These are phyloP conservation scores for Chlorops oryzae DNA, from an alignment of 1,140 invertebrate genomes.

Conservation along the genomic window DNA sequence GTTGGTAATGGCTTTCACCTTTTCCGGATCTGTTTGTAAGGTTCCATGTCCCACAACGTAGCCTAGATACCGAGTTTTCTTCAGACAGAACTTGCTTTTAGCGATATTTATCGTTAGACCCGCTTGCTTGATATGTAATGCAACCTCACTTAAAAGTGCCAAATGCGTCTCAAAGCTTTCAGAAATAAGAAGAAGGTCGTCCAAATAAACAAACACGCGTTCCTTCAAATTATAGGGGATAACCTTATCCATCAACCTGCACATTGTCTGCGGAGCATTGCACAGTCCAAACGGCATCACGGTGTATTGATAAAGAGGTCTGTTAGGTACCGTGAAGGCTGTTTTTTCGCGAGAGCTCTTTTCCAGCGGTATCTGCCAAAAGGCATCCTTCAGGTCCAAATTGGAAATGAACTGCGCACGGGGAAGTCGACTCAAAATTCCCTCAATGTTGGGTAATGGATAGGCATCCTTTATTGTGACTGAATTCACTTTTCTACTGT, in stretches of 20 bases:
- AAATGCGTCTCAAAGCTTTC: slow-evolving; percentile 11
- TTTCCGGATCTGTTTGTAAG: slow-evolving; percentile 34
- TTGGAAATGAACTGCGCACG: not conserved
- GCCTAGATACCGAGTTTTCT: slow-evolving; percentile 42
- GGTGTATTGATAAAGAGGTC: not conserved
- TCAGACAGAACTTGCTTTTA: not conserved
- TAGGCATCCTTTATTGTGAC: too few relatives aligned
- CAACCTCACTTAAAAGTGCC: slow-evolving; percentile 17
- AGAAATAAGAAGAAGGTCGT: not conserved
- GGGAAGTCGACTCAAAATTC: not conserved
- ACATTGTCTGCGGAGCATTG: not conserved
- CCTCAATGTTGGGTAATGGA: too few relatives aligned
- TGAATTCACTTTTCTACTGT: slow-evolving; percentile 27
- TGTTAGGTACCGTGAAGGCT: not conserved
- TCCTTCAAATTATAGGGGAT: not conserved
- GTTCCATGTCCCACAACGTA: slow-evolving; percentile 32
- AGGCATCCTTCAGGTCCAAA: not conserved
- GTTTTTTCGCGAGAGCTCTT: not conserved
- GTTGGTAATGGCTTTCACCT: slow-evolving; percentile 16
- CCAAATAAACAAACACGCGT: not conserved
- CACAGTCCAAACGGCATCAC: not conserved
- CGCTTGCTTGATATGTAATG: slow-evolving; percentile 14
- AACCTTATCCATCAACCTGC: not conserved
- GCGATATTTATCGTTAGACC: slow-evolving; percentile 15
- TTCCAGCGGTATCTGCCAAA: not conserved